Conservation (phyloP, 2,888 invertebrate genomes). For the Drosophila pseudotakahashii region DNA sequence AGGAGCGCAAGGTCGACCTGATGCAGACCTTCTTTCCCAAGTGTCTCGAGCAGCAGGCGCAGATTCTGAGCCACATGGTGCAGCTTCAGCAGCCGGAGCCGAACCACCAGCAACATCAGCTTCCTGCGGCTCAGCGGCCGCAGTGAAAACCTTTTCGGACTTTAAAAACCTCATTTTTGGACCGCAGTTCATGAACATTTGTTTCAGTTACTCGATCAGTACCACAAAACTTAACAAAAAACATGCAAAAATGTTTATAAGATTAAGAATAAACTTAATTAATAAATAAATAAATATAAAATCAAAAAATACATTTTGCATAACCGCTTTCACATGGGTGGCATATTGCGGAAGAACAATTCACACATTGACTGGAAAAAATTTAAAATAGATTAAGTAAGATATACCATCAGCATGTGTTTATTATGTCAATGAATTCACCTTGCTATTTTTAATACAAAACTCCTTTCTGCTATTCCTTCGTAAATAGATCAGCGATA, state of each 20-base stretch:
- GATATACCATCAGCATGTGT: too few relatives aligned
- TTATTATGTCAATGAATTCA: too few relatives aligned
- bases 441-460: too few relatives aligned
- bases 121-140: constrained; percentile 17
- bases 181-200: constrained; percentile 5
- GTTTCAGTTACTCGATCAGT: constrained; percentile 8
- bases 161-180: constrained; percentile 5
- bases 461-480: too few relatives aligned
- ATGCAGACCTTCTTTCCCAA: constrained; percentile 80
- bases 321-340: neutral
- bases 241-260: constrained; percentile 31
- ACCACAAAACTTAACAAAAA: constrained; percentile 27
- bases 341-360: too few relatives aligned
- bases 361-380: too few relatives aligned
- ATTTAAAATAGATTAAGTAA: too few relatives aligned
- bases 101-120: constrained; percentile 19
- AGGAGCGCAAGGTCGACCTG: constrained; percentile 76
- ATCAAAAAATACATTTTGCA: neutral
- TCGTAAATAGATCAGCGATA: too few relatives aligned
- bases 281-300: constrained; percentile 30
- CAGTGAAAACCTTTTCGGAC: constrained; percentile 24
- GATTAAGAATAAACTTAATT: constrained; percentile 30
- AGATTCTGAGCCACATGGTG: constrained; percentile 63
- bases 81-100: constrained; percentile 28
- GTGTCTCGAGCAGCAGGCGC: constrained; percentile 75